A percentile compares a stretch with the other conserved stretches of the same genome.
These are phyloP conservation scores for Procambarus virginalis DNA, from an alignment of 1,140 invertebrate genomes.

Conservation along the genomic window DNA sequence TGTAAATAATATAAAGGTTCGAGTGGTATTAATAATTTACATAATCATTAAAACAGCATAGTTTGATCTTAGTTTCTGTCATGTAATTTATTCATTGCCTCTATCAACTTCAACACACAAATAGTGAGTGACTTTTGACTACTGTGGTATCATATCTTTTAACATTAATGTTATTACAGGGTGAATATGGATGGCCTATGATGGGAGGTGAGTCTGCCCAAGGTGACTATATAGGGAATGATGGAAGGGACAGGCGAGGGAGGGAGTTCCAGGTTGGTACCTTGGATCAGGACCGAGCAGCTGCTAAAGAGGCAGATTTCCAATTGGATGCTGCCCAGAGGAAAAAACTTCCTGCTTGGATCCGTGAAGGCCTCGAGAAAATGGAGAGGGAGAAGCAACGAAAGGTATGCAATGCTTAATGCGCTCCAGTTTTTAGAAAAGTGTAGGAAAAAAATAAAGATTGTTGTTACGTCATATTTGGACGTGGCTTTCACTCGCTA, in stretches of 20 bases:
- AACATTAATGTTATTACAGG: slow-evolving; percentile 10
- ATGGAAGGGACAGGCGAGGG: slow-evolving; percentile 16
- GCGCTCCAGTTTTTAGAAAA: no score
- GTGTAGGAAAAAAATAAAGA: no score
- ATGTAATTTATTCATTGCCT: no score
- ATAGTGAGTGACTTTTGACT: no score
- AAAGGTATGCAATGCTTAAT: slow-evolving; percentile 75
- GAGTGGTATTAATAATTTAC: no score
- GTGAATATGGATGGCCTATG: slow-evolving; percentile 58
- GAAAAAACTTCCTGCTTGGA: slow-evolving; percentile 95
- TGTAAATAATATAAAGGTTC: no score
- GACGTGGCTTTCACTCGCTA: no score
- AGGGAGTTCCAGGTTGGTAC: slow-evolving; percentile 26
- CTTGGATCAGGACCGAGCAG: slow-evolving; percentile 29
- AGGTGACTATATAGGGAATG: slow-evolving; percentile 22
- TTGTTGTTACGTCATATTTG: no score
- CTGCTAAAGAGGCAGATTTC: slow-evolving; percentile 61
- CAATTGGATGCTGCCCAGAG: slow-evolving; percentile 88
- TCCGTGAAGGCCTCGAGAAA: slow-evolving; percentile 95
- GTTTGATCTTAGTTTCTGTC: no score
- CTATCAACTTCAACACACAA: no score
- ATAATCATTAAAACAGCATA: no score
- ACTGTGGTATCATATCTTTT: not conserved
- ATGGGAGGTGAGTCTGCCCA: slow-evolving; percentile 15
- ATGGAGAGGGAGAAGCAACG: slow-evolving; percentile 97